Evolutionary conservation across 2,113 vertebrate species (phyloP), one percentile per base, ranked within the genome.

Genomic region (Oreochromis spilurus): DNA sequence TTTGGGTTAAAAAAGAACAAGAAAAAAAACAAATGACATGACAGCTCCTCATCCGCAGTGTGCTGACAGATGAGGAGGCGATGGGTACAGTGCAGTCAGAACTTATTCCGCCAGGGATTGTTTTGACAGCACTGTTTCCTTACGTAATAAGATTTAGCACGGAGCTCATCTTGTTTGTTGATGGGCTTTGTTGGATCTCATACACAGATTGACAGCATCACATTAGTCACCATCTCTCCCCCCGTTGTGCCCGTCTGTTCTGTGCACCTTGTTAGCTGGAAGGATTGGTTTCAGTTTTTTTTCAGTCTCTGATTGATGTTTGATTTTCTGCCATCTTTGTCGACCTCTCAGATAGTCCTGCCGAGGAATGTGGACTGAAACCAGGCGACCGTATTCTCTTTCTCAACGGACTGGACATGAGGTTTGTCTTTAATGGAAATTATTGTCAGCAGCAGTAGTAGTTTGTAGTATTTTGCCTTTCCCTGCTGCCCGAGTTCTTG

Each of bases 331-430:
- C 78, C 81, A 45, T 85, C 60, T 70, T 70, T 89, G 26, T 81
- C 83, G 88, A 29, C 82, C 17, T 87, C 43, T 3, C 87, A 99
- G 99, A 98, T 72, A 99, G 98, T 88, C 99, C 99, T 0, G 99
- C 99, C 2, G 98, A 99, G 89, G 98, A 97, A 43, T 98, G 98
- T 53, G 97, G 97, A 34, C 97, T 99, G 91, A 98, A 97, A 91
- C 91, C 98, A 14, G 98, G 99, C 2, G 98, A 99, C 93, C 96
- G 98, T 6, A 98, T 99, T 89, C 96, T 99, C 24, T 99, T 99
- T 94, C 98, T 99, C 88, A 99, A 99, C 0, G 99, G 99, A 31
- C 95, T 99, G 93, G 99, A 99, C 93, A 99, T 99, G 99, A 99
- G 99, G 99, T 99, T 87, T 92, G 97, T 84, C 48, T 86, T 83